phyloP scores from a whole-genome alignment of 2,113 vertebrate genomes.

The Rutilus rutilus region DNA sequence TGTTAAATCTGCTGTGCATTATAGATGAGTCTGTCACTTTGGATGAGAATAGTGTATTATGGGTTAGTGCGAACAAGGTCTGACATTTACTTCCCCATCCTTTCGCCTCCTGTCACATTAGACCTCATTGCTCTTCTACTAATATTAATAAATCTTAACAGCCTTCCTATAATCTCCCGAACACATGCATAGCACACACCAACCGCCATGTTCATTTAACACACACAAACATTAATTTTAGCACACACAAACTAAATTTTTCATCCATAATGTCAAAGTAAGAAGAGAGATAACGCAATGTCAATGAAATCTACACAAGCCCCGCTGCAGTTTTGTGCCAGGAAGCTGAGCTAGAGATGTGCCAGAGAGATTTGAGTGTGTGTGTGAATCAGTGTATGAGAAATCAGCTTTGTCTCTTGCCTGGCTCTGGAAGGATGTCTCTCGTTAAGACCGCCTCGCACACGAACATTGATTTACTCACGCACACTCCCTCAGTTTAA shows the following conservation, averaged over 20 bases:
- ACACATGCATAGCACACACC: neutral
- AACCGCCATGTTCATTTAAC: neutral
- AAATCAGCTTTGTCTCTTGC: slow-evolving; percentile 44
- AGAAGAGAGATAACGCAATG: neutral
- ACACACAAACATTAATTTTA: neutral
- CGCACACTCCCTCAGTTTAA: neutral
- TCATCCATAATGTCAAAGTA: neutral
- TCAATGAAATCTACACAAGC: neutral
- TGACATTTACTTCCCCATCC: slow-evolving; percentile 31
- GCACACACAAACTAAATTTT: neutral
- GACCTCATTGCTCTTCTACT: slow-evolving; percentile 18
- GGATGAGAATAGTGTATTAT: slow-evolving; percentile 10
- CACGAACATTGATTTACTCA: neutral
- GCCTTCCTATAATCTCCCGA: neutral
- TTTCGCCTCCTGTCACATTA: slow-evolving; percentile 32
- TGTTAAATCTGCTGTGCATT: neutral
- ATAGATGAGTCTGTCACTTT: slow-evolving; percentile 31
- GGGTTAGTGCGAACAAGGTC: slow-evolving; percentile 5
- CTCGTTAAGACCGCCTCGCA: slow-evolving; percentile 1
- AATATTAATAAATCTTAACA: slow-evolving; percentile 18
- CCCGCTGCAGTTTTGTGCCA: neutral
- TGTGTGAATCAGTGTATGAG: slow-evolving; percentile 30
- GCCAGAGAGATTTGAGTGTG: slow-evolving; percentile 37
- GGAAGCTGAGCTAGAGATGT: slow-evolving; percentile 10
- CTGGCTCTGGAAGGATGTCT: slow-evolving; percentile 26